Evolutionary conservation across 2,113 vertebrate species (phyloP).

Genomic region (Oryctolagus cuniculus): mOryCun1.1 NC_091445.1:58218501-58219000

Average conservation of each 20-base stretch:
- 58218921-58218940: neutral
- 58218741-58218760: neutral
- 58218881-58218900: neutral
- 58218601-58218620: neutral
- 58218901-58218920: neutral
- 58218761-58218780: too few species aligned
- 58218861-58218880: neutral
- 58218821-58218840: neutral
- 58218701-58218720: neutral
- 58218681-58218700: neutral
- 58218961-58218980: neutral
- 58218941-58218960: neutral
- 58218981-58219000: neutral
- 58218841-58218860: neutral
- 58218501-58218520: neutral
- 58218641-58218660: neutral
- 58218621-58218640: neutral
- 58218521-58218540: neutral
- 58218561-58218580: neutral
- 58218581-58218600: neutral
- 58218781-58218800: neutral
- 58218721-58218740: too few species aligned
- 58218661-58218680: neutral
- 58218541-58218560: neutral
- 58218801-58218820: neutral